Conservation (phyloP, 2,113 vertebrate species). For the Rhagologus leucostigma region DNA sequence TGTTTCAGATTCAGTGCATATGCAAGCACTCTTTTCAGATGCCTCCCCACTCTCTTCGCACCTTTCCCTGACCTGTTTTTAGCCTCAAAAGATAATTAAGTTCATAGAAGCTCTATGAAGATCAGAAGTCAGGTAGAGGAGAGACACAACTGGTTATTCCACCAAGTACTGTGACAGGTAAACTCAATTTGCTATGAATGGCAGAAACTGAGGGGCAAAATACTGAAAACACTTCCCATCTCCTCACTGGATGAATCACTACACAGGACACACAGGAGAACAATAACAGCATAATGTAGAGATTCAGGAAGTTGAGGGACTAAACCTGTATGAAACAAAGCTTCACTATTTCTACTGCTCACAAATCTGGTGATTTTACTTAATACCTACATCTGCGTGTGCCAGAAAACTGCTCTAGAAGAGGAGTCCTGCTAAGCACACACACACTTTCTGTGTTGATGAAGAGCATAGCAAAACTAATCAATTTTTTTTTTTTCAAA, state of each 20-base stretch:
- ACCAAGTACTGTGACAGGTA: accelerated
- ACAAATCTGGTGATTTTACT: not conserved
- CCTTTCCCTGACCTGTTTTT: not conserved
- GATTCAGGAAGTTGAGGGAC: not conserved
- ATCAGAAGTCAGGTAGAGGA: not conserved
- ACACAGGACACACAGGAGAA: not conserved
- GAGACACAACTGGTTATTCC: not conserved
- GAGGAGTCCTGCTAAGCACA: not conserved
- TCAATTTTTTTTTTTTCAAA: not conserved
- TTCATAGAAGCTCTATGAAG: not conserved
- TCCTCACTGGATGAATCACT: not conserved
- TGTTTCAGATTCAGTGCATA: not conserved
- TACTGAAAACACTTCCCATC: not conserved
- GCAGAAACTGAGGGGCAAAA: not conserved
- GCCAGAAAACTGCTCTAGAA: not conserved
- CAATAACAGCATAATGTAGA: accelerated
- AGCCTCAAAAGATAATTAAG: not conserved
- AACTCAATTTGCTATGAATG: not conserved
- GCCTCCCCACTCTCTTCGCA: not conserved
- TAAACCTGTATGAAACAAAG: not conserved
- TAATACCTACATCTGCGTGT: not conserved
- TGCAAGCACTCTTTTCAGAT: not conserved
- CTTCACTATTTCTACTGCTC: not conserved
- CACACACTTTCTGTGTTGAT: not conserved
- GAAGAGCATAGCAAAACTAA: not conserved